Evolutionary conservation across 2,888 invertebrate species (phyloP), one percentile per base, ranked within the genome.

Genomic region (Pristionchus japonicus): DNA sequence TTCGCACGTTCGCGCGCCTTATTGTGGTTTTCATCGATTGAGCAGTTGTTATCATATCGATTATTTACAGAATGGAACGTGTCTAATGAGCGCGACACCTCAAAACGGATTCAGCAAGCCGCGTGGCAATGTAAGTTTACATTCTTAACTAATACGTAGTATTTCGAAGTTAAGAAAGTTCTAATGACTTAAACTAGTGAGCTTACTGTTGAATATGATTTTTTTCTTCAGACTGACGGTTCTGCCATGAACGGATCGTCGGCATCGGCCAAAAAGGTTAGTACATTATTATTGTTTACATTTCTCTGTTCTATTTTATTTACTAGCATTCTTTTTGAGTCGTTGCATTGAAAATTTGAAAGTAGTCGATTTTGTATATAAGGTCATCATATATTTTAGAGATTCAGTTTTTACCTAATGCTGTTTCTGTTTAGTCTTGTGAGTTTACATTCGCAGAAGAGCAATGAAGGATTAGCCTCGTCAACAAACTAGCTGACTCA

Each of bases 21-120:
- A n/a, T 23, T 43, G 43, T 27, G 43, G n/a, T 74, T 23, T 77
- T 11, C 3, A 47, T 77, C 43, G 77, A 40, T 77, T 70, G 34
- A 17, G 27, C 77, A 40, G 43, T 13, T 77, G 47, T 43, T 77
- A 3, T 43, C n/a, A 11, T 47, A 47, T 47, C 47, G 13, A 47
- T 47, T 77, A 40, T 49, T 80, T 37, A 6, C 31, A 83, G 83
- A 83, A 85, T 64, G 85, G 64, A 61, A 85, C 37, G 17, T 43
- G 17, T 27, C 61, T 64, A 27, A 85, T 85, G 85, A 85, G 64
- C 20, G 27, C 85, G 64, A 85, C 85, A 52, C n/a, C 64, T 27
- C 85, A 64, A 64, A 85, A 85, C 85, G 85, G 85, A 31, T 64
- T 61, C 40, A 85, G n/a, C 64, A 37, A 43, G 23, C 47, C 85